Evolutionary conservation across 2,113 vertebrate species (phyloP).

Genomic region (Myotis lucifugus): DNA sequence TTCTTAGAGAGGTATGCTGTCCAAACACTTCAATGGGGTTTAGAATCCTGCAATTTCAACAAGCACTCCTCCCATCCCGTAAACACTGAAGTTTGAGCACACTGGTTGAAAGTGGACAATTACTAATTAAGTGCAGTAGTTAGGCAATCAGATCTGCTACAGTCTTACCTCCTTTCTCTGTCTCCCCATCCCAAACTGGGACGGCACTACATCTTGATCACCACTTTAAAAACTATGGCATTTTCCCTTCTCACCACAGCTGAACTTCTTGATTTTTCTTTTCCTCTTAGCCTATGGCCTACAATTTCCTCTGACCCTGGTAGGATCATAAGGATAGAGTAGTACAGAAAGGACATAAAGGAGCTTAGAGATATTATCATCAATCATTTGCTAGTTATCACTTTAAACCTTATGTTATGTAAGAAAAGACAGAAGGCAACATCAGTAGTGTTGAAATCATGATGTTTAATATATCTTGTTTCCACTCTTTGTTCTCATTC

Average conservation of each 20-base stretch:
- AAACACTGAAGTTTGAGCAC: not conserved
- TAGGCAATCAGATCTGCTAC: not conserved
- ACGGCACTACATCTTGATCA: too few relatives aligned
- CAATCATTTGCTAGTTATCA: not conserved
- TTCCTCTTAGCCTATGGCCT: not conserved
- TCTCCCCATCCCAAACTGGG: not conserved
- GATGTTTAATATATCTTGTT: not conserved
- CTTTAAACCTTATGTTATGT: not conserved
- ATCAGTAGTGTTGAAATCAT: not conserved
- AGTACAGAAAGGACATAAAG: not conserved
- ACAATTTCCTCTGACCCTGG: not conserved
- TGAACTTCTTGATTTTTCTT: not conserved
- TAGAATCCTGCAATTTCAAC: not conserved
- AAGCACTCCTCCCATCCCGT: not conserved
- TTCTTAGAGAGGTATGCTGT: not conserved
- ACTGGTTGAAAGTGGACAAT: accelerated
- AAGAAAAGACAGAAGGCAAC: not conserved
- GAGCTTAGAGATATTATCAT: not conserved
- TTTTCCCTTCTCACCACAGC: not conserved
- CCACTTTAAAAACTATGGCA: not conserved
- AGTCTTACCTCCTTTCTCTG: not conserved
- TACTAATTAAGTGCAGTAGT: accelerated
- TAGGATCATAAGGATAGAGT: not conserved
- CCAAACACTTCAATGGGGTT: not conserved
- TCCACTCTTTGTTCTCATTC: not conserved